A percentile compares a stretch with the other conserved stretches of the same genome.
Conservation (phyloP, 2,797 vertebrate genomes). For the Gymnothorax javanicus region DNA sequence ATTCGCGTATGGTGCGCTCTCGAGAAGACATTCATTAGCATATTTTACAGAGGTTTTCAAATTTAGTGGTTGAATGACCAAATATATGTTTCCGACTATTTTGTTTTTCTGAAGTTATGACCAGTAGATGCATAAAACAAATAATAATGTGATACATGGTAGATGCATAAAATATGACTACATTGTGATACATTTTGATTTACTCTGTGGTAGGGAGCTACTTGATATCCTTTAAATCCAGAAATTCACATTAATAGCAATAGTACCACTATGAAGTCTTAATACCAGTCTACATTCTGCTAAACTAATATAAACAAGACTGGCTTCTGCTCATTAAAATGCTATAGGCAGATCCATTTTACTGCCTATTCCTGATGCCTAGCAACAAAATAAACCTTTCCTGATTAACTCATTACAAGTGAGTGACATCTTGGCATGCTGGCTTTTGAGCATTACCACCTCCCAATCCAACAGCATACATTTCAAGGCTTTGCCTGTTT, state of each 20-base stretch:
- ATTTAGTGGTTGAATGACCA: neutral
- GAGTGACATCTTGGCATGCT: neutral
- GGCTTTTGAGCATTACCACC: neutral
- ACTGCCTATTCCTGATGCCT: neutral
- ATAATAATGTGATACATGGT: neutral
- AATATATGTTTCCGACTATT: neutral
- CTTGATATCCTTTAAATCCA: neutral
- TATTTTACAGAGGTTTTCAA: too few relatives aligned
- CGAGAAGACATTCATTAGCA: too few relatives aligned
- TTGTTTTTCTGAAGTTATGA: neutral
- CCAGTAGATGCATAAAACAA: neutral
- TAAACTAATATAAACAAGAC: neutral
- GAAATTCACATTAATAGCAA: neutral
- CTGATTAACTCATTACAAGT: slow-evolving; percentile 12
- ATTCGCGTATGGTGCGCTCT: too few relatives aligned
- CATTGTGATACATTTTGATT: neutral
- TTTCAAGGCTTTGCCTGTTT: neutral
- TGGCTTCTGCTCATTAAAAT: neutral
- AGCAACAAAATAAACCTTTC: neutral
- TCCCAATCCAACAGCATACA: neutral
- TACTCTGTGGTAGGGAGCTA: neutral
- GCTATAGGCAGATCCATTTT: neutral
- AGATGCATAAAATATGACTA: neutral
- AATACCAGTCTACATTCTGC: neutral
- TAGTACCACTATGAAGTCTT: neutral